Base-by-base conservation (phyloP, 2,888 invertebrate species). In the Zele albiditarsus region DNA sequence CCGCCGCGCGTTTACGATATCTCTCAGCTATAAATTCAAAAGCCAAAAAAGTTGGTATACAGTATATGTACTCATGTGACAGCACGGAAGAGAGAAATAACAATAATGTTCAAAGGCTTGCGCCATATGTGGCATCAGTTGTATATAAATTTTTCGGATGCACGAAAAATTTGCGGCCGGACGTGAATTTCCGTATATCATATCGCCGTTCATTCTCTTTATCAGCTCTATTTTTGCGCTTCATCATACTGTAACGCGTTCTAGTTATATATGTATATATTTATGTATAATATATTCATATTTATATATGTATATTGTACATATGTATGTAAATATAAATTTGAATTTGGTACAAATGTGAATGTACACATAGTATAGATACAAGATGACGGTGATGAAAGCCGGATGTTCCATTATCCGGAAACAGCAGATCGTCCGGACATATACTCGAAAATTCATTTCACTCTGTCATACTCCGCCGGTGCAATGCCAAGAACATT, bases 381-480 rank as follows among this genome's bases (percentile, higher is more conserved):
- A 71, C 25, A 42, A 38, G 28, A 38, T 57, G 53, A 25, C 23
- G 28, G 28, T 62, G 31, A 62, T 62, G 33, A 49, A 25, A 60
- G 31, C 69, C 69, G 69, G 74, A 74, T 63, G 69, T 69, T 69
- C 69, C 60, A 74, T 74, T 74, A 69, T 27, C 69, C 57, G 74
- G 53, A 69, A 74, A 74, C 67, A 49, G 28, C 38, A 53, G 67
- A 74, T 69, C 31, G 63, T 42, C 63, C 53, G 63, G 53, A 69
- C 69, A 58, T 25, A 74, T 25, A 74, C 63, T 62, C 63, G 49
- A 74, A 74, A 74, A 74, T 74, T 69, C 69, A 38, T 68, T 38
- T 63, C 63, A 74, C 69, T 74, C 46, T 69, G 73, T 74, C 73
- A 74, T 63, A 74, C 69, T 74, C 62, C 46, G 31, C 60, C 62